Evolutionary conservation across 2,113 vertebrate species (phyloP), one percentile per base, ranked within the genome.

Genomic region (Ammodytes marinus): DNA sequence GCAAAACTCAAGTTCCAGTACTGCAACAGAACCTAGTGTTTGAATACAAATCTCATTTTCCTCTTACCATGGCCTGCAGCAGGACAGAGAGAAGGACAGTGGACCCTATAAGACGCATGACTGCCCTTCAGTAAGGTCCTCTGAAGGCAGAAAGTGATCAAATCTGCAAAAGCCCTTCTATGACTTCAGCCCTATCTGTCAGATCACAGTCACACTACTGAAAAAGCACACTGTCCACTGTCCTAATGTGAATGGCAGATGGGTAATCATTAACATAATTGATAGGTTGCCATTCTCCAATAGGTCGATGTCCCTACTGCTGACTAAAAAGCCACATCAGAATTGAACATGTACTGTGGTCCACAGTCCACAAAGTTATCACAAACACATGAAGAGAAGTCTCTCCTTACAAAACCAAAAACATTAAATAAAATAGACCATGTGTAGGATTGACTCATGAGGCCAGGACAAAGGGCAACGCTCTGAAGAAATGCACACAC

Each of bases 61-160:
- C 59, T 79, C 93, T 92, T 90, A 95, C 91, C 94, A 93, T 75
- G 6, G 79, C 60, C 61, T 93, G 89, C 84, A 94, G 79, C 72
- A 94, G 80, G 43, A 94, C 79, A 80, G 90, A 90, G 75, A 93
- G 74, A 42, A 95, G 76, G 10, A 93, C 89, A 67, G 93, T 3
- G 60, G 88, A 89, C 40, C 90, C 87, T 75, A 92, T 13, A 13
- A 91, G 82, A 27, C 52, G 53, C 94, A 95, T 95, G 86, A 58
- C 84, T 91, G 91, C 83, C 67, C 74, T 86, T 88, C 80, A 86
- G 85, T 75, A 65, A 73, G 77, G 47, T 65, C 42, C 83, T 79
- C 87, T 81, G 78, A 46, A 73, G 69, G 69, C 84, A 86, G 83
- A 58, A 52, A 57, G 70, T 27, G 12, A 65, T 69, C 74, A 43